Percentiles rank a stretch among this genome's conserved stretches.
Evolutionary conservation across 2,113 vertebrate genomes (phyloP).

Genomic region (Felis catus): DNA sequence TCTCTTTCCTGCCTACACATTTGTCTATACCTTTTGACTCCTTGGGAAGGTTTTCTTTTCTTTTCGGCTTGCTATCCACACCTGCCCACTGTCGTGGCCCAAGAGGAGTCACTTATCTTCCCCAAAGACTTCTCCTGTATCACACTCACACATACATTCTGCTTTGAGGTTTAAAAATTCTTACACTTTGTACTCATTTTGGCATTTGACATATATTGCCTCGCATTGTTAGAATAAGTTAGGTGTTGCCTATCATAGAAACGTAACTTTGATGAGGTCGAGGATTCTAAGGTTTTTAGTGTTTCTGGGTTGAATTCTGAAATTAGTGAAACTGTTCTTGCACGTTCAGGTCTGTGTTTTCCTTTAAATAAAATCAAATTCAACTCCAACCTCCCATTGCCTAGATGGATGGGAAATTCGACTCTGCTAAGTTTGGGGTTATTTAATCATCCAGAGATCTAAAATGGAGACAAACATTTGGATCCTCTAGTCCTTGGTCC

Average conservation of each 20-base stretch:
- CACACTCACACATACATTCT: not conserved
- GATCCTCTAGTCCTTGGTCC: not conserved
- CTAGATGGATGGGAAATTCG: not conserved
- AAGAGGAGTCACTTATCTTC: not conserved
- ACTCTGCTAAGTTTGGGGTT: not conserved
- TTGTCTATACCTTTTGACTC: not conserved
- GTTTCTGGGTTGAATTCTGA: not conserved
- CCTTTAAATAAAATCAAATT: conserved; percentile 8
- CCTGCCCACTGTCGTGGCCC: not conserved
- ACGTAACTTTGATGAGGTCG: not conserved
- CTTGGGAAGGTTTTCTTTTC: not conserved
- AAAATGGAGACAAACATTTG: not conserved
- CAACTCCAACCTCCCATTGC: not conserved
- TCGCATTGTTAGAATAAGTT: not conserved
- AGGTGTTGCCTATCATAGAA: not conserved
- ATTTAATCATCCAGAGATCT: not conserved
- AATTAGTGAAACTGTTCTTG: not conserved
- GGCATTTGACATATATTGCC: not conserved
- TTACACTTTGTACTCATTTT: not conserved
- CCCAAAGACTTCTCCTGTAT: not conserved
- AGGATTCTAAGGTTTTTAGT: not conserved
- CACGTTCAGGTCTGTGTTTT: not conserved
- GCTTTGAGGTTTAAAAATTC: not conserved
- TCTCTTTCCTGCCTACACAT: not conserved
- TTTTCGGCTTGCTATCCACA: not conserved